Evolutionary conservation across 2,797 vertebrate genomes (phyloP).

Genomic region (Gobionotothen gibberifrons): DNA sequence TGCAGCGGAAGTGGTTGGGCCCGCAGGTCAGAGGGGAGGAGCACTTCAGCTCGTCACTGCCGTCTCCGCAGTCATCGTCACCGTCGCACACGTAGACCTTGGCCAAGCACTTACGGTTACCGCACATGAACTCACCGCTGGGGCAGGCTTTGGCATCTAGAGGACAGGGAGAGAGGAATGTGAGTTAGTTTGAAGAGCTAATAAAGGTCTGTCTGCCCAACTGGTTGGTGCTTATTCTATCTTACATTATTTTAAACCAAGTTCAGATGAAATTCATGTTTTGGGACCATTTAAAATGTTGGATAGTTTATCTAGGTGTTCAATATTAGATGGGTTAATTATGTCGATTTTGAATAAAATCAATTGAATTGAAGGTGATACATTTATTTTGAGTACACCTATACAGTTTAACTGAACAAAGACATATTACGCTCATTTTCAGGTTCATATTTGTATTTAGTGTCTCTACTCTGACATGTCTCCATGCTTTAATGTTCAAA

Average conservation of each 20-base stretch:
- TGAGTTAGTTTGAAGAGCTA: background rate
- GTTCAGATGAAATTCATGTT: no score
- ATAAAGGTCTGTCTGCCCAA: background rate
- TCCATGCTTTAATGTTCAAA: no score
- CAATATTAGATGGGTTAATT: no score
- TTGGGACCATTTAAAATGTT: no score
- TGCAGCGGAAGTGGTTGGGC: slow-evolving; percentile 93
- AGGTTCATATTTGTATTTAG: no score
- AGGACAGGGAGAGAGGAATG: background rate
- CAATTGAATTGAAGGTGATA: no score
- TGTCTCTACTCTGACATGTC: no score
- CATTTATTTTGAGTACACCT: background rate
- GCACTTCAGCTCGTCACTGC: slow-evolving; percentile 94
- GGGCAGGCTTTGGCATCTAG: slow-evolving; percentile 88
- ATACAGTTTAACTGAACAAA: background rate
- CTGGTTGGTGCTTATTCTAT: no score
- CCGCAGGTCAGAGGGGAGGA: slow-evolving; percentile 88
- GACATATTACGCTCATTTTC: no score
- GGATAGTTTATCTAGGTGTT: no score
- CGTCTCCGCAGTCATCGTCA: slow-evolving; percentile 92
- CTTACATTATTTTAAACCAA: no score
- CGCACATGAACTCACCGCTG: slow-evolving; percentile 90
- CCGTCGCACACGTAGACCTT: slow-evolving; percentile 92
- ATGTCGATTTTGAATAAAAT: no score
- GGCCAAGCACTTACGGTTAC: slow-evolving; percentile 92